Conservation (phyloP, 30 jellyfish, hydroid and myxozoan genomes). For the Cassiopea andromeda region DNA sequence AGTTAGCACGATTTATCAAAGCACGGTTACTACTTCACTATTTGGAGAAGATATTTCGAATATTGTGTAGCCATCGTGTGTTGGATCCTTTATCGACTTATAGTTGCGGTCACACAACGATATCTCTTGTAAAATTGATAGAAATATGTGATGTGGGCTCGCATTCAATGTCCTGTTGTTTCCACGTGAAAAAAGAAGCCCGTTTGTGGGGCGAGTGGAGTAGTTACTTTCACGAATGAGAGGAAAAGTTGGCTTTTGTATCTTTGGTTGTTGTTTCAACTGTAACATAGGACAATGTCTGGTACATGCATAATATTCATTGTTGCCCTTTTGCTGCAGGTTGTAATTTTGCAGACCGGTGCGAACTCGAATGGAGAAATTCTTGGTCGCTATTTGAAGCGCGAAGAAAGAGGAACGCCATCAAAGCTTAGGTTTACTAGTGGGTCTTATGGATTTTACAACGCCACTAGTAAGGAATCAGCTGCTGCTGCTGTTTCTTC, state of each 20-base stretch:
- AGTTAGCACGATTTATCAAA: neutral
- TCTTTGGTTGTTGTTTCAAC: neutral
- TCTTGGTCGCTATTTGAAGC: slow-evolving; percentile 56
- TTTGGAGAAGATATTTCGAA: neutral
- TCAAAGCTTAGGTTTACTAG: slow-evolving; percentile 79
- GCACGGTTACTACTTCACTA: neutral
- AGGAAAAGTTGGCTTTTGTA: neutral
- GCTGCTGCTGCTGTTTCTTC: neutral
- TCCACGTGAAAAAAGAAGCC: slow-evolving; percentile 15
- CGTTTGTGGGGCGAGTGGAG: neutral
- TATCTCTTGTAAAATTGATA: neutral
- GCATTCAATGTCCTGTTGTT: slow-evolving; percentile 1
- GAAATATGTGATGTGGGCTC: neutral
- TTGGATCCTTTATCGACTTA: neutral
- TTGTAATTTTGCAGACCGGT: slow-evolving; percentile 6
- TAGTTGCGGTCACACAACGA: neutral
- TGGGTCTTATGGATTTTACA: slow-evolving; percentile 77
- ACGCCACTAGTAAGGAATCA: slow-evolving; percentile 48
- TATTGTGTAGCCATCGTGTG: neutral
- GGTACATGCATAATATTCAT: neutral
- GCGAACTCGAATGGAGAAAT: neutral
- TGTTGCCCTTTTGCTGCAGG: slow-evolving; percentile 80
- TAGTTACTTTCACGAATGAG: neutral
- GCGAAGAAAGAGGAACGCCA: slow-evolving; percentile 75
- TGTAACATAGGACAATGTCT: slow-evolving; percentile 6